Conservation (phyloP, 2,113 vertebrate species). For the Shinisaurus crocodilurus region DNA sequence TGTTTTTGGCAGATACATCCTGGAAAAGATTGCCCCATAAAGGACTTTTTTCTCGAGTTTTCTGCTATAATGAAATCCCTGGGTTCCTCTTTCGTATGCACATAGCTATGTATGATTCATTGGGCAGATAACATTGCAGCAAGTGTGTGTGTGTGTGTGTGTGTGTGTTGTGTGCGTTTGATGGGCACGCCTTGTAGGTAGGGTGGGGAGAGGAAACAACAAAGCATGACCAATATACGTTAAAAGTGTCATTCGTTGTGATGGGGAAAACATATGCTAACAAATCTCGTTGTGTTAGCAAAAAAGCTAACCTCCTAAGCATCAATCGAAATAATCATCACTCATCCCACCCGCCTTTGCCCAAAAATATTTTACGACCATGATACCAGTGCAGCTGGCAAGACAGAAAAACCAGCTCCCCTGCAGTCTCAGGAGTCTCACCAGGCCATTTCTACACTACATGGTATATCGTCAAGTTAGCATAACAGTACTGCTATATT, state of each 20-base stretch:
- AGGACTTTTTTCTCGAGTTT: constrained; percentile 17
- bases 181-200: too few species aligned
- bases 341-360: too few species aligned
- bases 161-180: too few species aligned
- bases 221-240: neutral
- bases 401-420: too few species aligned
- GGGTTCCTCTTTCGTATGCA: neutral
- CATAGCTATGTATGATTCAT: neutral
- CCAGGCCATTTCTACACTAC: too few species aligned
- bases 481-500: too few species aligned
- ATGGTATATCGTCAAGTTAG: too few species aligned
- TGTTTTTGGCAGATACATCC: constrained; percentile 44
- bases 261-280: constrained; percentile 5
- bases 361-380: too few species aligned
- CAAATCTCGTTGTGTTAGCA: neutral
- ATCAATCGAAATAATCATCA: too few species aligned
- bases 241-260: neutral
- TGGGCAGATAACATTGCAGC: neutral
- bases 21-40: constrained; percentile 35
- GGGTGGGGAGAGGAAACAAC: neutral
- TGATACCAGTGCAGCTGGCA: too few species aligned
- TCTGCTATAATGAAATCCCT: constrained; percentile 15
- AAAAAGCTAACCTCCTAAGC: neutral
- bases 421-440: too few species aligned
- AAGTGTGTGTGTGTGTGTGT: neutral